These are phyloP conservation scores for Henricia sp. DNA, from an alignment of 53 echinoderm and acorn worm species.

Conservation along the genomic window DNA sequence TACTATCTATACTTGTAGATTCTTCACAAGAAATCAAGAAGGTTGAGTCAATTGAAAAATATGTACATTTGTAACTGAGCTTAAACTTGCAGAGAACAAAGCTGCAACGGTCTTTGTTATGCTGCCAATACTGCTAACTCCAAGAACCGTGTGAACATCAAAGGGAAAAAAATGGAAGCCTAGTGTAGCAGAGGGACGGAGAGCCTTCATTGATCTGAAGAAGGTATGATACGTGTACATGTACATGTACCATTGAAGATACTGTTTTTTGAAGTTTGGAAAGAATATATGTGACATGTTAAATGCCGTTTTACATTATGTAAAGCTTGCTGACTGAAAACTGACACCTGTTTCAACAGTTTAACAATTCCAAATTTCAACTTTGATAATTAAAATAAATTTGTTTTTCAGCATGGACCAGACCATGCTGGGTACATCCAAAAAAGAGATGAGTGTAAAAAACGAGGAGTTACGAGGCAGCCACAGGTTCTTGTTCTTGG, in stretches of 20 bases:
- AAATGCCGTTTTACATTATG: too few relatives aligned
- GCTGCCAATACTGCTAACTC: constrained; percentile 16
- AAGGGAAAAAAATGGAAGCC: constrained; percentile 30
- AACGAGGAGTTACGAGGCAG: neutral
- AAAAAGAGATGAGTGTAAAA: neutral
- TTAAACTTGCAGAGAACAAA: constrained; percentile 25
- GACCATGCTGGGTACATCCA: neutral
- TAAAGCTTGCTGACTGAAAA: neutral
- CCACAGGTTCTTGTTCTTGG: constrained; percentile 5
- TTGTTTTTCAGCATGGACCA: neutral
- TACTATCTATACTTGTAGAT: too few relatives aligned
- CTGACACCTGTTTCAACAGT: neutral
- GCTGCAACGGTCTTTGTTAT: constrained; percentile 21
- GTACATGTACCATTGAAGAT: too few relatives aligned
- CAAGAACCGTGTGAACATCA: neutral
- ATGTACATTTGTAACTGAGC: too few relatives aligned
- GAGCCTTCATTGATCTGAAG: constrained; percentile 3
- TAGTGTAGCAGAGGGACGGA: constrained; percentile 7
- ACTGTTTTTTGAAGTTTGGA: too few relatives aligned
- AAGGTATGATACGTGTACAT: constrained; percentile 6
- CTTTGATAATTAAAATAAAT: neutral
- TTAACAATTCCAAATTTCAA: neutral
- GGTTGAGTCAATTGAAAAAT: too few relatives aligned
- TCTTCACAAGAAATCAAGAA: too few relatives aligned
- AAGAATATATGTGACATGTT: too few relatives aligned